Evolutionary conservation across 2,888 invertebrate genomes (phyloP).

Genomic region (Drosophila ezoana): DNA sequence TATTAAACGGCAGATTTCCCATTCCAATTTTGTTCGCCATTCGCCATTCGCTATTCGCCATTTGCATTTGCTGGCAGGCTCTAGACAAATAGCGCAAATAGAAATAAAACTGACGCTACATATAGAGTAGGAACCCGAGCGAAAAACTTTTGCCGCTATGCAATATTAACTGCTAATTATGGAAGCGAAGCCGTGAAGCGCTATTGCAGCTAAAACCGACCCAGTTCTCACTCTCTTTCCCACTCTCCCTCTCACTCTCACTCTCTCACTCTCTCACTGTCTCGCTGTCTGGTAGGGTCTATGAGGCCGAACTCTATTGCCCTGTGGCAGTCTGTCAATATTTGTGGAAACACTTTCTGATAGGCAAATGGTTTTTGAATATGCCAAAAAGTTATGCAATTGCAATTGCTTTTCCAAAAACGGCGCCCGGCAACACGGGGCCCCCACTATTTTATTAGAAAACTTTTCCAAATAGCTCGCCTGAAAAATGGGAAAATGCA

Average conservation of each 20-base stretch:
- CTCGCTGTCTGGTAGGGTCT: constrained; percentile 2
- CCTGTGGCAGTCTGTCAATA: constrained; percentile 81
- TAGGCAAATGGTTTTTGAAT: constrained; percentile 79
- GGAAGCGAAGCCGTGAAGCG: constrained; percentile 46
- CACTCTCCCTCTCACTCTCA: neutral
- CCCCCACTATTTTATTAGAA: constrained; percentile 76
- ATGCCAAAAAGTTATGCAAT: constrained; percentile 72
- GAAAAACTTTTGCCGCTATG: constrained; percentile 72
- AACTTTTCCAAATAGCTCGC: constrained; percentile 57
- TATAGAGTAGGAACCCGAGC: constrained; percentile 35
- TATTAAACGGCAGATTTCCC: constrained; percentile 70
- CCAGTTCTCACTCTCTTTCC: constrained; percentile 31
- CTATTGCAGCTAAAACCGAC: constrained; percentile 33
- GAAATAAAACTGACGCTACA: constrained; percentile 68
- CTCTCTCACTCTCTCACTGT: neutral
- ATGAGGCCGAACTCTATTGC: constrained; percentile 38
- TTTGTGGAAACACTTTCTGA: constrained; percentile 82
- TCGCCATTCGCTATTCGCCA: constrained; percentile 19
- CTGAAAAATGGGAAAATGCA: constrained; percentile 32
- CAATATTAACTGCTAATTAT: constrained; percentile 80
- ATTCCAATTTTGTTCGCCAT: constrained; percentile 29
- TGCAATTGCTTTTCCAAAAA: constrained; percentile 69
- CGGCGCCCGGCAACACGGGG: constrained; percentile 27
- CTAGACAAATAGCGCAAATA: constrained; percentile 75
- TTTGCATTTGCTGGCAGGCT: constrained; percentile 35